phyloP scores from a whole-genome alignment of 2,888 invertebrate genomes.

The Chelonus formosanus region DNA sequence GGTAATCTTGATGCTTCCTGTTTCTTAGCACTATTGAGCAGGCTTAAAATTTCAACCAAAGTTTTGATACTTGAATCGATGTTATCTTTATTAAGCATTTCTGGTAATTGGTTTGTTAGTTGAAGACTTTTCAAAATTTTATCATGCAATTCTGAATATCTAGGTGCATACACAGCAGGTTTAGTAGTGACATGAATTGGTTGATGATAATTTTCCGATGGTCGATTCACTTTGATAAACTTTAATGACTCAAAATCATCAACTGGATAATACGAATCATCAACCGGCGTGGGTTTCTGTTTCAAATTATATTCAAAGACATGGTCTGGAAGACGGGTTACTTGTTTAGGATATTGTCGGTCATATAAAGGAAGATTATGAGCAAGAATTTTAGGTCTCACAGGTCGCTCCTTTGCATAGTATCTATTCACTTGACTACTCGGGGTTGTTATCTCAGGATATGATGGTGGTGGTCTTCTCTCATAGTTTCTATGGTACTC shows the following conservation, averaged over 20 bases:
- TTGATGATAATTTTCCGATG: slow-evolving; percentile 16
- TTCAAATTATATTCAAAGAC: neutral
- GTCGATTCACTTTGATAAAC: too few relatives aligned
- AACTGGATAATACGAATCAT: too few relatives aligned
- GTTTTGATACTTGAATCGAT: slow-evolving; percentile 82
- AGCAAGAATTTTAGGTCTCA: slow-evolving; percentile 37
- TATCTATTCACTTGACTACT: slow-evolving; percentile 41
- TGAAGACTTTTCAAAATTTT: slow-evolving; percentile 78
- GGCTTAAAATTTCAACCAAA: slow-evolving; percentile 77
- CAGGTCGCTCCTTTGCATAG: slow-evolving; percentile 44
- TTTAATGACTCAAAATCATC: too few relatives aligned
- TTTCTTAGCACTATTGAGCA: slow-evolving; percentile 69
- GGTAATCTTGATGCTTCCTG: slow-evolving; percentile 43
- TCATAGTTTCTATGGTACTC: slow-evolving; percentile 41
- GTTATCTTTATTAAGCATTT: slow-evolving; percentile 79
- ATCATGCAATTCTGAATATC: slow-evolving; percentile 53
- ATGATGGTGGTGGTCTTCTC: slow-evolving; percentile 24
- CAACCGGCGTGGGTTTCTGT: slow-evolving; percentile 7
- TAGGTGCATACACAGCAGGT: slow-evolving; percentile 42
- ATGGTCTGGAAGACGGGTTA: slow-evolving; percentile 9
- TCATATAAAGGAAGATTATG: slow-evolving; percentile 39
- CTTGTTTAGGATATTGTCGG: slow-evolving; percentile 42
- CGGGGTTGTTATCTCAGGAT: slow-evolving; percentile 38
- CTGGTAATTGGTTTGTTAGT: slow-evolving; percentile 78
- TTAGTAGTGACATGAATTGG: neutral